Percentiles rank a stretch among this genome's conserved stretches.
phyloP scores from a whole-genome alignment of 2,888 invertebrate species.

The Hirtodrosophila duncani region DNA sequence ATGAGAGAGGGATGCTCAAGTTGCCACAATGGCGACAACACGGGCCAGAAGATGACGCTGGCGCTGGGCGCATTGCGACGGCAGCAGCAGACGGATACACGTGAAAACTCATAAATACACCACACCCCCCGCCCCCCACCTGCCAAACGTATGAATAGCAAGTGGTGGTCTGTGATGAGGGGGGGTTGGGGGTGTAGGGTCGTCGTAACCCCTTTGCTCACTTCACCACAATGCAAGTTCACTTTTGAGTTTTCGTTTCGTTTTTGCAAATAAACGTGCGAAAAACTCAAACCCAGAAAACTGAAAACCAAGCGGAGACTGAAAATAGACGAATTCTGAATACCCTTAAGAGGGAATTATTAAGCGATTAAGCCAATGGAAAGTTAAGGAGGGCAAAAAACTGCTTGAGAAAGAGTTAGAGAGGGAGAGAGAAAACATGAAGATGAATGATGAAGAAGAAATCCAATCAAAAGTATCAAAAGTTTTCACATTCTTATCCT shows the following conservation, averaged over 20 bases:
- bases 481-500: neutral
- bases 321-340: neutral
- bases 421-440: too few relatives aligned
- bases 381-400: too few relatives aligned
- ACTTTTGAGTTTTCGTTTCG: constrained; percentile 26
- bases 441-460: neutral
- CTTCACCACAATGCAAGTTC: constrained; percentile 16
- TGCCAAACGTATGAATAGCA: too few relatives aligned
- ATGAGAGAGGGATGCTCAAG: constrained; percentile 43
- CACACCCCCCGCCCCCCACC: too few relatives aligned
- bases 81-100: constrained; percentile 46
- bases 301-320: neutral
- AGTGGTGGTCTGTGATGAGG: too few relatives aligned
- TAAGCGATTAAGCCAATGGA: too few relatives aligned
- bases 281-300: constrained; percentile 29
- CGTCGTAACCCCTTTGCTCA: too few relatives aligned
- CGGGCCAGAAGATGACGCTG: constrained; percentile 17
- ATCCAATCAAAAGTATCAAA: neutral
- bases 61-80: constrained; percentile 31
- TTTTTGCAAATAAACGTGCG: constrained; percentile 32
- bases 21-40: constrained; percentile 40
- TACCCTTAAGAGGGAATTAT: neutral
- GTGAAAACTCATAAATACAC: constrained; percentile 47
- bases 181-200: too few relatives aligned
- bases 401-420: too few relatives aligned